These are phyloP conservation scores for Paracentrotus lividus DNA, from an alignment of 53 echinoderm and acorn worm genomes.

Conservation along the genomic window DNA sequence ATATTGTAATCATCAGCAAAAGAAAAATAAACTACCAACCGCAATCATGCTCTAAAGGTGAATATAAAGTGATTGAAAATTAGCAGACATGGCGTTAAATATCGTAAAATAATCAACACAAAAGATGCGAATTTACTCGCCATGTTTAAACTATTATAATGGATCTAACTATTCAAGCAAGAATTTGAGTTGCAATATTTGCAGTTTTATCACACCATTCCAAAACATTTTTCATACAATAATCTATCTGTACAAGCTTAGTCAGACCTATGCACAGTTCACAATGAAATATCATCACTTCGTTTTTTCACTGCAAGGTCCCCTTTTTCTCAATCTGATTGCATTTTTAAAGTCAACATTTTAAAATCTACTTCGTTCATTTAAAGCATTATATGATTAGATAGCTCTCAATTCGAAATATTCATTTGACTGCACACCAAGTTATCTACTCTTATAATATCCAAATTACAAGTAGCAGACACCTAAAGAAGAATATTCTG, in stretches of 20 bases:
- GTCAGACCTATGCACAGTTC: not conserved
- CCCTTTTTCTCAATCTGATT: not conserved
- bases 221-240: conserved; percentile 1
- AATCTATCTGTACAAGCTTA: conserved; percentile 40
- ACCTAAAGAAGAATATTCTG: conserved; percentile 45
- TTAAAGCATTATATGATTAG: not conserved
- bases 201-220: conserved; percentile 36
- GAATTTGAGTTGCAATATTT: conserved; percentile 30
- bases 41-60: not conserved
- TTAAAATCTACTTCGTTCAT: not conserved
- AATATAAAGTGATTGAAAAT: not conserved
- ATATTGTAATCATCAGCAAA: not conserved
- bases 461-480: not conserved
- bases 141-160: not conserved
- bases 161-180: not conserved
- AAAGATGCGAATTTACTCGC: not conserved
- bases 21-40: conserved; percentile 28
- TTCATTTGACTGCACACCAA: not conserved
- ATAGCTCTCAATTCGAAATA: not conserved
- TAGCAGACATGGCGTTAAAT: not conserved
- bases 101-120: not conserved
- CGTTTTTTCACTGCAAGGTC: conserved; percentile 47
- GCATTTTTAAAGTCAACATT: conserved; percentile 6
- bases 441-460: not conserved
- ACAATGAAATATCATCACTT: conserved; percentile 35